A percentile compares a stretch with the other conserved stretches of the same genome.
Evolutionary conservation across 2,888 invertebrate genomes (phyloP).

Genomic region (Mechanitis mazaeus): DNA sequence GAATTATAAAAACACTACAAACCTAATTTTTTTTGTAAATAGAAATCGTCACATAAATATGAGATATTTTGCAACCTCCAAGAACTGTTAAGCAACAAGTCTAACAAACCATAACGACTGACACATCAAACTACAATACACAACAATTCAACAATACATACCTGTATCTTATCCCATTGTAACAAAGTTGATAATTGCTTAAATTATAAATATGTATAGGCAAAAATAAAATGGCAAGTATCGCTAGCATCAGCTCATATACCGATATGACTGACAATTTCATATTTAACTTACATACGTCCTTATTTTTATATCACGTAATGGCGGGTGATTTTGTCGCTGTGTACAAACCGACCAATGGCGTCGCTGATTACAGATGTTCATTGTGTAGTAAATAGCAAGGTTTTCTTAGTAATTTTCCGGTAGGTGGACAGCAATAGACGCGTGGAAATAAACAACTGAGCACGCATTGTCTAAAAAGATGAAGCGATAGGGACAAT

Average conservation of each 20-base stretch:
- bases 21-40: neutral
- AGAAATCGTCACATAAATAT: conserved; percentile 17
- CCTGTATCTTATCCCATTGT: neutral
- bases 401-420: conserved; percentile 63
- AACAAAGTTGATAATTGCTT: conserved; percentile 15
- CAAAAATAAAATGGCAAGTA: conserved; percentile 24
- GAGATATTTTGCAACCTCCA: conserved; percentile 64
- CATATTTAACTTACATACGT: conserved; percentile 24
- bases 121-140: conserved; percentile 46
- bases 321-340: conserved; percentile 54
- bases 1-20: neutral
- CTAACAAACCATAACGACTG: conserved; percentile 61
- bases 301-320: conserved; percentile 35
- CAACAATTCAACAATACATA: conserved; percentile 13
- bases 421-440: conserved; percentile 64
- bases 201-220: neutral
- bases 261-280: conserved; percentile 25
- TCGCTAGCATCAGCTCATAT: conserved; percentile 25
- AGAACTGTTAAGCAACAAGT: conserved; percentile 55
- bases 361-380: conserved; percentile 34
- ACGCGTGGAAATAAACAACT: conserved; percentile 55
- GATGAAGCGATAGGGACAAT: conserved; percentile 28
- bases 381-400: conserved; percentile 35
- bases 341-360: conserved; percentile 37
- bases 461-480: conserved; percentile 36